Evolutionary conservation across 2,113 vertebrate genomes (phyloP), one percentile per base, ranked within the genome.

Genomic region (Pachycephala philippinensis): DNA sequence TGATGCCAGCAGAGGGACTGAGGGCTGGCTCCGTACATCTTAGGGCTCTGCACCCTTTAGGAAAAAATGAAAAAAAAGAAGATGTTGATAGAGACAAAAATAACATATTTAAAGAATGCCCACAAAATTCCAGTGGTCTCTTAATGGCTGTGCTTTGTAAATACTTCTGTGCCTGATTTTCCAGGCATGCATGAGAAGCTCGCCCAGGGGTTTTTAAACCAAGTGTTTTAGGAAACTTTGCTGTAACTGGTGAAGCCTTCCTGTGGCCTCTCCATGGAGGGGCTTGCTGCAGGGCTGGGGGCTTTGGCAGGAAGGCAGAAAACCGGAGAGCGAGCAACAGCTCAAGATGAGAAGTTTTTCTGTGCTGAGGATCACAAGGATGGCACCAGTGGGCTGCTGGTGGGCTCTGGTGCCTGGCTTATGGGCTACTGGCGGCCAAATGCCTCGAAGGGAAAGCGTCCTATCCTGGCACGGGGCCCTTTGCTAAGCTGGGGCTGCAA

Each of bases 111-210:
- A 61, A 92, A 84, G 89, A 86, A 92, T 77, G 91, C 40, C 93
- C 84, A 94, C 91, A 92, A 92, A 89, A 94, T 89, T 90, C 42
- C 79, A 92, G 80, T 0, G 20, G 90, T 93, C 33, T 95, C 8
- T 0, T 63, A 68, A 85, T 11, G 33, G 69, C 35, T 0, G 0
- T 57, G 64, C 80, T 93, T 70, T 74, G 56, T 47, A 90, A 90
- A 90, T 84, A 59, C 30, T 84, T 92, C 59, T 81, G 68, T 6
- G 64, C 42, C 64, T 78, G 49, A 60, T 89, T 95, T 95, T 95
- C 80, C 89, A 87, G 72, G 30, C 60, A 13, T 3, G 76, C 10
- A 2, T 87, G 93, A 95, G 83, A 84, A 80, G 39, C 44, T 84
- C 4, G 8, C 72, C 20, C 30, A 30, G 50, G 28, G 22, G 22